These are phyloP conservation scores for Ochotona princeps DNA, from an alignment of 2,113 vertebrate genomes.

Conservation along the genomic window DNA sequence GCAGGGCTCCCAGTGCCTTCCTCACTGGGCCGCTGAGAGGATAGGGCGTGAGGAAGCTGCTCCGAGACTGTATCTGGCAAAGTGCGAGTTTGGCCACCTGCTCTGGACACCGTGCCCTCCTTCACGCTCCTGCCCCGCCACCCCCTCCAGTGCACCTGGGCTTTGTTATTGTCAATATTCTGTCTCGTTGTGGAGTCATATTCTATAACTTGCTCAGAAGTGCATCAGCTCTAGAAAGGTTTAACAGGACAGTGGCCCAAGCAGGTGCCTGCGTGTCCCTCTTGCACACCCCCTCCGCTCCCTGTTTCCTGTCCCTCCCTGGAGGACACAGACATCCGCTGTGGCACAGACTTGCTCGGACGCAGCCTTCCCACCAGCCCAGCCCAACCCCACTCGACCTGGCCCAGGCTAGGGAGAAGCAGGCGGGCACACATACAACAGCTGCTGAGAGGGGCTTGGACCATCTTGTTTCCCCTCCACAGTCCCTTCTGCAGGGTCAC, in stretches of 20 bases:
- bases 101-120: not conserved
- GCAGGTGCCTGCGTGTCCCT: not conserved
- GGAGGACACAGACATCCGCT: not conserved
- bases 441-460: not conserved
- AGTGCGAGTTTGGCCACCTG: not conserved
- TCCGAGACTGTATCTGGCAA: not conserved
- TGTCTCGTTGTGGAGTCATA: no score
- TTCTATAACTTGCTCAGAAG: not conserved
- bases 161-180: no score
- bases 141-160: no score
- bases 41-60: not conserved
- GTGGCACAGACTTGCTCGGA: fast-evolving
- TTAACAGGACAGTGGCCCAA: not conserved
- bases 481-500: not conserved
- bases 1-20: not conserved
- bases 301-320: not conserved
- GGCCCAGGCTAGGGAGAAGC: not conserved
- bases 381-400: no score
- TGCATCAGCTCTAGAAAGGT: not conserved
- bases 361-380: not conserved
- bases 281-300: not conserved
- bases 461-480: not conserved
- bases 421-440: not conserved
- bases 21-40: not conserved
- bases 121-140: not conserved